Evolutionary conservation across 2,888 invertebrate genomes (phyloP), one percentile per base, ranked within the genome.

Genomic region (Rhamnusium bicolor): DNA sequence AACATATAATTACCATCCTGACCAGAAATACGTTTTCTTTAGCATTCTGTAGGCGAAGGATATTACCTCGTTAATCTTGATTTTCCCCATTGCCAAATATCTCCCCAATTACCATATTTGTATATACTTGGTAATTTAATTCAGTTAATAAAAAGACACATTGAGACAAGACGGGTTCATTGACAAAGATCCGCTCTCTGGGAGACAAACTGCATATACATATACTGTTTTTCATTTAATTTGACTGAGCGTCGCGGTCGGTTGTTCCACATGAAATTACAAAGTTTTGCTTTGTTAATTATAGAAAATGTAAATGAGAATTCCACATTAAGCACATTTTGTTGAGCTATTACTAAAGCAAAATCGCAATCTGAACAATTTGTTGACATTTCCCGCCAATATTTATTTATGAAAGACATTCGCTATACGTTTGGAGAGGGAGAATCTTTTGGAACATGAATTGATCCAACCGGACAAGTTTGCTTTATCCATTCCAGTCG

Each of bases 191-290:
- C 3, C 14, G 7, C 58, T 12, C 21, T n/a, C 1, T 2, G 2
- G 60, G 46, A 10, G 46, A 21, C 40, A 16, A 32, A 61, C 40
- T 61, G 46, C 14, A 32, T 40, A 61, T n/a, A n/a, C n/a, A n/a
- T 61, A 46, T 19, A 46, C 19, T 6, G 19, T 46, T 32, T 10
- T 40, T 12, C 19, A 61, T 32, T 61, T 61, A 32, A 61, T 18
- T 8, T 5, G 12, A 61, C 14, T 46, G 10, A n/a, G 24, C 53
- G 65, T 27, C n/a, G n/a, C n/a, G n/a, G n/a, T n/a, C 24, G 65
- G 53, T 7, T 3, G 32, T 29, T 0, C 10, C n/a, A 2, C 29
- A 29, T 8, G 29, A 1, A 56, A 56, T 29, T 10, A 16, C 14
- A 7, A 16, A 29, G 56, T 19, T 51, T 19, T 18, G 10, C 18